Evolutionary conservation across 1,140 invertebrate species (phyloP).

Genomic region (Stratiolaelaps scimitus): DNA sequence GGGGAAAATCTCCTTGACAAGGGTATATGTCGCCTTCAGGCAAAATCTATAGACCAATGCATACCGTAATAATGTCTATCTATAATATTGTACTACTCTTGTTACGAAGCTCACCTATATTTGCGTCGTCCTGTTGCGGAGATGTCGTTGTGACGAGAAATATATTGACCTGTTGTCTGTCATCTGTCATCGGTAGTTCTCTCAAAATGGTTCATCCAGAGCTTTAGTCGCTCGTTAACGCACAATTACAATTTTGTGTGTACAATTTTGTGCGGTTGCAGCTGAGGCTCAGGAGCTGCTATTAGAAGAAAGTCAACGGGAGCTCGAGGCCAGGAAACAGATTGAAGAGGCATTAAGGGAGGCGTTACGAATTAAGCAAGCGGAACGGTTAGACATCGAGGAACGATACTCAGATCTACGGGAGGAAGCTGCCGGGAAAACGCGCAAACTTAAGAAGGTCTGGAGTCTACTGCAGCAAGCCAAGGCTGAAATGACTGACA

Average conservation of each 20-base stretch:
- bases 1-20: slow-evolving; percentile 97
- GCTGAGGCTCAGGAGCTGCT: slow-evolving; percentile 83
- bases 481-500: slow-evolving; percentile 72
- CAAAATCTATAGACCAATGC: not conserved
- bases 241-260: not conserved
- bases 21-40: slow-evolving; percentile 27
- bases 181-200: not conserved
- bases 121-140: no score
- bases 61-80: not conserved
- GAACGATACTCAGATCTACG: slow-evolving; percentile 86
- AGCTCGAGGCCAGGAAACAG: slow-evolving; percentile 67
- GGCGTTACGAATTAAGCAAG: slow-evolving; percentile 66
- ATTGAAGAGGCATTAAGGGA: slow-evolving; percentile 69
- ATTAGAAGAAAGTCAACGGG: slow-evolving; percentile 73
- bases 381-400: slow-evolving; percentile 85
- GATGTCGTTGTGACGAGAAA: not conserved
- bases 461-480: slow-evolving; percentile 63
- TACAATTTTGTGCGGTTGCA: not conserved
- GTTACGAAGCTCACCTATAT: no score
- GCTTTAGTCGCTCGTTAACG: not conserved
- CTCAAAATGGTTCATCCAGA: not conserved
- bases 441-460: slow-evolving; percentile 80
- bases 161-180: not conserved
- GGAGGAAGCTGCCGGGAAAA: slow-evolving; percentile 81
- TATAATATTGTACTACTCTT: not conserved